A percentile compares a stretch with the other conserved stretches of the same genome.
Conservation (phyloP, 2,888 invertebrate genomes). For the Andrena trimmerana region DNA sequence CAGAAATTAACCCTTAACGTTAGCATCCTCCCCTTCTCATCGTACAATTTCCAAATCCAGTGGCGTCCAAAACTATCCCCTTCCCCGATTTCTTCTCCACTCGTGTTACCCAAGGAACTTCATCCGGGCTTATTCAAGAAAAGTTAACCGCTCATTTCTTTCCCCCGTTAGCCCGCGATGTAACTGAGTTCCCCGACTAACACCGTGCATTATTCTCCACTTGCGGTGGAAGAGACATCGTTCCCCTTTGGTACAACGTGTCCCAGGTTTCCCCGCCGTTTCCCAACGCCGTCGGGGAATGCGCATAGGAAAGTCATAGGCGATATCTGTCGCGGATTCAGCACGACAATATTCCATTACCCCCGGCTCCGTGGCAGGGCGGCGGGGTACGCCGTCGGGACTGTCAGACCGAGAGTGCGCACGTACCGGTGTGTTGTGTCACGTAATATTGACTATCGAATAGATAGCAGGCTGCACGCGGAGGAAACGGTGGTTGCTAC, state of each 20-base stretch:
- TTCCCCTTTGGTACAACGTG: not conserved
- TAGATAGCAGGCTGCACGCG: slow-evolving; percentile 65
- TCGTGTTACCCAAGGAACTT: not conserved
- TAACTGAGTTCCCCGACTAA: slow-evolving; percentile 11
- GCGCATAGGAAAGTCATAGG: slow-evolving; percentile 52
- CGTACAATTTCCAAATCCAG: not conserved
- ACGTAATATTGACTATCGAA: slow-evolving; percentile 78
- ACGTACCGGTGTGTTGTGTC: slow-evolving; percentile 70
- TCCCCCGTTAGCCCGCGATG: slow-evolving; percentile 1
- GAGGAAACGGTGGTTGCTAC: slow-evolving; percentile 61
- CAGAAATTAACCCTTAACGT: too few relatives aligned
- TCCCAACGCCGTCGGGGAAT: slow-evolving; percentile 10
- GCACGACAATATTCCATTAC: slow-evolving; percentile 69
- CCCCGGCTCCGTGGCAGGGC: slow-evolving; percentile 35
- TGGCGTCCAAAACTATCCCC: not conserved
- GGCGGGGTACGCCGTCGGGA: slow-evolving; percentile 28
- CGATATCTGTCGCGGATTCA: slow-evolving; percentile 51
- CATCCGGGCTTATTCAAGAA: slow-evolving; percentile 9
- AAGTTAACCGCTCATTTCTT: slow-evolving; percentile 39
- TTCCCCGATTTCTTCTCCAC: not conserved
- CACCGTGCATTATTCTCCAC: slow-evolving; percentile 30
- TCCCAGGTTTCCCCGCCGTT: slow-evolving; percentile 18
- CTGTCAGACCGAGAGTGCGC: slow-evolving; percentile 57
- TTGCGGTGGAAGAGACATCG: not conserved
- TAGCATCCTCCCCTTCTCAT: too few relatives aligned